These are phyloP conservation scores for Amiota communis DNA, from an alignment of 2,888 invertebrate genomes.

Conservation along the genomic window DNA sequence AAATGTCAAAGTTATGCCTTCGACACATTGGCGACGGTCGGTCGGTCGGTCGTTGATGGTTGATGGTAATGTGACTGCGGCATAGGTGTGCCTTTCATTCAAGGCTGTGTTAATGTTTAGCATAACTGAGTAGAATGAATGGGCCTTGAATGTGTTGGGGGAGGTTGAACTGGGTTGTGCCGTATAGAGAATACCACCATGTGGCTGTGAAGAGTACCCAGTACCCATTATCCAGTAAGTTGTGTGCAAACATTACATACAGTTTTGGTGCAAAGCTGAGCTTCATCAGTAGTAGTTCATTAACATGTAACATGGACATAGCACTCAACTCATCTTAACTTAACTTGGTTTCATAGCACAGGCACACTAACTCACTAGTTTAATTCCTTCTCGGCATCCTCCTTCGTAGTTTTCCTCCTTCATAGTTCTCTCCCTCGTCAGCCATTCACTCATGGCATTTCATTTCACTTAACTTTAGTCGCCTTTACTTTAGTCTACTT, in stretches of 20 bases:
- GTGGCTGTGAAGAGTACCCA: not conserved
- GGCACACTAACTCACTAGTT: not conserved
- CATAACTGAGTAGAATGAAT: not conserved
- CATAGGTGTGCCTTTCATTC: not conserved
- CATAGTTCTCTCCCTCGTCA: too few relatives aligned
- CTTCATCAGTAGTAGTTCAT: conserved; percentile 58
- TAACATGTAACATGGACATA: conserved; percentile 67
- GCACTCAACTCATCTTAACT: conserved; percentile 32
- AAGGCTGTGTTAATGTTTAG: conserved; percentile 3
- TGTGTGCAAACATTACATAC: conserved; percentile 57
- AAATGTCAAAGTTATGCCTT: conserved; percentile 67
- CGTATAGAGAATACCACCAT: not conserved
- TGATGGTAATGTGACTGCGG: not conserved
- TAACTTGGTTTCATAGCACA: not conserved
- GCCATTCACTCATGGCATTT: not conserved
- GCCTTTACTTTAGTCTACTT: not conserved
- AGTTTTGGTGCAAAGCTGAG: conserved; percentile 50
- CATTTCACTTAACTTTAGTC: conserved; percentile 1
- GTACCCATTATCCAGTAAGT: conserved; percentile 43
- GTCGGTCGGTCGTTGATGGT: not conserved
- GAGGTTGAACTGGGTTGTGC: not conserved
- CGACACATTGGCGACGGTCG: conserved; percentile 55
- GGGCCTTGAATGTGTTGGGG: not conserved
- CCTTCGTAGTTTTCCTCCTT: too few relatives aligned
- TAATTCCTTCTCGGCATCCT: not conserved